Percentiles rank a stretch among this genome's conserved stretches.
phyloP scores from a whole-genome alignment of 2,888 invertebrate genomes.

The Xestia rhomboidea region DNA sequence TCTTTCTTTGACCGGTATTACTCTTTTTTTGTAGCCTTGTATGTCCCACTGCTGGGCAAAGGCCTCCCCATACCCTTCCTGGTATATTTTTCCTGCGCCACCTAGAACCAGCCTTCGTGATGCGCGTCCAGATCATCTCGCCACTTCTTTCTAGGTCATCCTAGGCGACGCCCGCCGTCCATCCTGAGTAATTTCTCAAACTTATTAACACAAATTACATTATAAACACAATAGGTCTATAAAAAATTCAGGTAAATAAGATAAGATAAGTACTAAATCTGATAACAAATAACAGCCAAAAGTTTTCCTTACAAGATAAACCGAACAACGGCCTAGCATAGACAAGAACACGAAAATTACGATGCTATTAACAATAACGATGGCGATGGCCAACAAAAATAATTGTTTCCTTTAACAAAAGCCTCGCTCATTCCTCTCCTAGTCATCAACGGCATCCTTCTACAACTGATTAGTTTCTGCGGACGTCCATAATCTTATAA shows the following conservation, averaged over 20 bases:
- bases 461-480: slow-evolving; percentile 74
- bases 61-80: too few relatives aligned
- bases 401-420: slow-evolving; percentile 37
- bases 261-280: background rate
- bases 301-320: background rate
- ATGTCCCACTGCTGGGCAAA: too few relatives aligned
- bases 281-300: background rate
- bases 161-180: too few relatives aligned
- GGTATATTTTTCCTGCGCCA: too few relatives aligned
- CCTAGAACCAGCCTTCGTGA: too few relatives aligned
- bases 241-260: background rate
- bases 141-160: too few relatives aligned
- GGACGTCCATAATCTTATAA: slow-evolving; percentile 77
- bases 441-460: slow-evolving; percentile 43
- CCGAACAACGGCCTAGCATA: background rate
- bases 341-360: slow-evolving; percentile 33
- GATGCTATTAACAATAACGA: slow-evolving; percentile 34
- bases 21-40: too few relatives aligned
- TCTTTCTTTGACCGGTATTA: background rate
- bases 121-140: too few relatives aligned
- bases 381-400: slow-evolving; percentile 29
- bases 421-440: slow-evolving; percentile 32
- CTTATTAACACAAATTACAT: background rate
- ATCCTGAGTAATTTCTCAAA: too few relatives aligned
- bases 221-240: background rate